Evolutionary conservation across 1,140 invertebrate genomes (phyloP).

Genomic region (Globodera rostochiensis): DNA sequence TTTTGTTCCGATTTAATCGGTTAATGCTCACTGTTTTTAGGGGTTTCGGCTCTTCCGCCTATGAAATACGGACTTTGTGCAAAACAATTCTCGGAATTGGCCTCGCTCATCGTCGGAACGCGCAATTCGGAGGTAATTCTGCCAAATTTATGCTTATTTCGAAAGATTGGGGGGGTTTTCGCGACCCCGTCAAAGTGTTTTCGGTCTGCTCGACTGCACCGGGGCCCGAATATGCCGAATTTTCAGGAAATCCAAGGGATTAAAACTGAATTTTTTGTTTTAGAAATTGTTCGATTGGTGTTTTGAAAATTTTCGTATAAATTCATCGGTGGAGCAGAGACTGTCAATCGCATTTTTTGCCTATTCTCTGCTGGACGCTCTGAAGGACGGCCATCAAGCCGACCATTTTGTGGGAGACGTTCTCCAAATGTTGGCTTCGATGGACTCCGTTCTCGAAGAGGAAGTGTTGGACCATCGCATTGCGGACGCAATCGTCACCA

Average conservation of each 20-base stretch:
- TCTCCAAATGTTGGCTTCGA: slow-evolving; percentile 8
- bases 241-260: too few relatives aligned
- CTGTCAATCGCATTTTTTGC: slow-evolving; percentile 21
- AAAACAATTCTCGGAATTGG: not conserved
- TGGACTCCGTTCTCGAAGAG: slow-evolving; percentile 15
- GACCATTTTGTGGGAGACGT: not conserved
- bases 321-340: not conserved
- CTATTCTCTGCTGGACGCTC: not conserved
- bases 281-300: slow-evolving; percentile 7
- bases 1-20: not conserved
- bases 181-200: too few relatives aligned
- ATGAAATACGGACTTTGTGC: slow-evolving; percentile 17
- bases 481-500: not conserved
- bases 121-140: slow-evolving; percentile 20
- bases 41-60: not conserved
- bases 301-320: slow-evolving; percentile 13
- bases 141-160: not conserved
- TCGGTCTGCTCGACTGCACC: too few relatives aligned
- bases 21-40: not conserved
- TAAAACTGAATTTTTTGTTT: not conserved
- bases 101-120: not conserved
- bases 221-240: too few relatives aligned
- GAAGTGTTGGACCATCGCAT: slow-evolving; percentile 25
- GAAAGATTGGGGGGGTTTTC: too few relatives aligned
- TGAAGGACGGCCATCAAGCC: not conserved